Percentiles rank a stretch among this genome's conserved stretches.
phyloP scores from a whole-genome alignment of 2,888 invertebrate species.

The Aphidius colemani region DNA sequence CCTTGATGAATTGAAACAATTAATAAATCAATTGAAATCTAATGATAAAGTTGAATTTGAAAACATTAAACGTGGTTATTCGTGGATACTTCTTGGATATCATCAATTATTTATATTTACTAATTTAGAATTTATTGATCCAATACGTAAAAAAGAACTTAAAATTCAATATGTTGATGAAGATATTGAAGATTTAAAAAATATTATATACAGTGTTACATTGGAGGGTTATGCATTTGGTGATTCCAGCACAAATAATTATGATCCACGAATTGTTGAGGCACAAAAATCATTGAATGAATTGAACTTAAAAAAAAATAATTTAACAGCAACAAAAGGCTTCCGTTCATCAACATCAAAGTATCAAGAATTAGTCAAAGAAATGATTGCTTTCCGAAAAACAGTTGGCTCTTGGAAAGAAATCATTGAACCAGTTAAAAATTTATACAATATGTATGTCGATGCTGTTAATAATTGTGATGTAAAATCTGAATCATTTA shows the following conservation, averaged over 20 bases:
- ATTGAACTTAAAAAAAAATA: slow-evolving; percentile 33
- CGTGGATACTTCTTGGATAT: slow-evolving; percentile 51
- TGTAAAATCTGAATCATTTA: not conserved
- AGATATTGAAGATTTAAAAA: slow-evolving; percentile 69
- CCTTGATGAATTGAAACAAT: slow-evolving; percentile 29
- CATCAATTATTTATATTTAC: slow-evolving; percentile 48
- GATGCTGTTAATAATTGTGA: slow-evolving; percentile 46
- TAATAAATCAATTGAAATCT: not conserved
- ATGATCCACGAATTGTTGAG: slow-evolving; percentile 39
- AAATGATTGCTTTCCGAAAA: slow-evolving; percentile 53
- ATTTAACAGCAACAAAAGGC: slow-evolving; percentile 43
- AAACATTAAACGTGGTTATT: slow-evolving; percentile 40
- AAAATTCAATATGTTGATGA: slow-evolving; percentile 73
- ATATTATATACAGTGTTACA: slow-evolving; percentile 65
- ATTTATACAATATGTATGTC: slow-evolving; percentile 59
- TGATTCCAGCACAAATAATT: slow-evolving; percentile 49
- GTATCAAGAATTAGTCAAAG: slow-evolving; percentile 42
- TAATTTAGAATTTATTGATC: slow-evolving; percentile 69
- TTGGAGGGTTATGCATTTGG: slow-evolving; percentile 61
- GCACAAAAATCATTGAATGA: slow-evolving; percentile 34
- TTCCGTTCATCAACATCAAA: slow-evolving; percentile 41
- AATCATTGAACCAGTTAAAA: slow-evolving; percentile 49
- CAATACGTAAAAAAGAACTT: slow-evolving; percentile 76
- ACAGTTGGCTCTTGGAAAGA: slow-evolving; percentile 54
- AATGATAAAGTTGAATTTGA: not conserved